phyloP scores from a whole-genome alignment of 2,797 vertebrate species.

The Borostomias antarcticus region DNA sequence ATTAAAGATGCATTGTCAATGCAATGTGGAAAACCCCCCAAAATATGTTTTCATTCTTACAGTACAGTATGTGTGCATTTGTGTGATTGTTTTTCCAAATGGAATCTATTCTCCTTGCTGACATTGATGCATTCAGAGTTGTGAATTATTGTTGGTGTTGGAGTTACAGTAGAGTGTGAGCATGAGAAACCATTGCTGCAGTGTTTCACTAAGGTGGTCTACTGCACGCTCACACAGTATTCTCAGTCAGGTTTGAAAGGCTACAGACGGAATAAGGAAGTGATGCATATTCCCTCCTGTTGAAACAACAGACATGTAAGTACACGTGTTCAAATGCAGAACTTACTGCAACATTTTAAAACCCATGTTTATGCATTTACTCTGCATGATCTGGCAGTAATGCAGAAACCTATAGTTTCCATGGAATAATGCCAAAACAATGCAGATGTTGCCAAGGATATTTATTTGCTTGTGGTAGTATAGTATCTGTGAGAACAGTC shows the following conservation, averaged over 20 bases:
- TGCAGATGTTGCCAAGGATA: constrained; percentile 58
- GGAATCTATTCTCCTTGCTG: background rate
- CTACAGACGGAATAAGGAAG: background rate
- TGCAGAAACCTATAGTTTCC: constrained; percentile 27
- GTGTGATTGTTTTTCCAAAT: constrained; percentile 54
- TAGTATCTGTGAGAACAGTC: constrained; percentile 84
- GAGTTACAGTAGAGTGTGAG: constrained; percentile 13
- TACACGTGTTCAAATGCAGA: background rate
- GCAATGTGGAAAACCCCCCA: constrained; percentile 60
- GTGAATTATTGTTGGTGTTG: constrained; percentile 25
- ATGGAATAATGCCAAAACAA: constrained; percentile 34
- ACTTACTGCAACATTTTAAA: background rate
- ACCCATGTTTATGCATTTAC: constrained; percentile 6
- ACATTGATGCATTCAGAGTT: constrained; percentile 32
- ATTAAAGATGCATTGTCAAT: constrained; percentile 67
- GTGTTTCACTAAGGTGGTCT: background rate
- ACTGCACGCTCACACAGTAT: background rate
- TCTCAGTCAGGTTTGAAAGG: background rate
- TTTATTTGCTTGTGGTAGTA: constrained; percentile 73
- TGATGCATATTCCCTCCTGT: background rate
- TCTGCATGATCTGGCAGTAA: constrained; percentile 11
- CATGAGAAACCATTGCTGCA: background rate
- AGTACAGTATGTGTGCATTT: constrained; percentile 17
- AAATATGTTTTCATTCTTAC: constrained; percentile 55
- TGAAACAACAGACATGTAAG: background rate